Percentiles rank a stretch among this genome's conserved stretches.
Conservation (phyloP, 2,797 vertebrate genomes). For the Notoglanidium macrostoma region DNA sequence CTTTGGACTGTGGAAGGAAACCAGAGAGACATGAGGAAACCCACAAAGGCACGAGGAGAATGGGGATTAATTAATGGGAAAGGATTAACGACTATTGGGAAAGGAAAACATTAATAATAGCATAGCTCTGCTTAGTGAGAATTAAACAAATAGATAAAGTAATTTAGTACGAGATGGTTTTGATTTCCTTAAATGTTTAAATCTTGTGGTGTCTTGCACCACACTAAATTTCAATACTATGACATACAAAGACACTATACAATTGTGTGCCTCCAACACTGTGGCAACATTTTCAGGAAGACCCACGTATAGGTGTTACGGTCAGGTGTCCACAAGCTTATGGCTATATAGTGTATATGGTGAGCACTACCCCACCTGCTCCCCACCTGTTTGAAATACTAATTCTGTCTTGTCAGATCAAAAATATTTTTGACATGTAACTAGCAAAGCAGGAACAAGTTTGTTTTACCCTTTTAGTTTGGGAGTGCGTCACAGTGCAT, state of each 20-base stretch:
- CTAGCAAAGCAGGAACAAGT: neutral
- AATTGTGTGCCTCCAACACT: neutral
- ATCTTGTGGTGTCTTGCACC: too few relatives aligned
- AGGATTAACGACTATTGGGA: too few relatives aligned
- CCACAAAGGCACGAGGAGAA: neutral
- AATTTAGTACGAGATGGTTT: too few relatives aligned
- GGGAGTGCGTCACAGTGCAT: slow-evolving; percentile 14
- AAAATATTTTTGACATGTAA: slow-evolving; percentile 17
- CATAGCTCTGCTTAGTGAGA: neutral
- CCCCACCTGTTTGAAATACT: neutral
- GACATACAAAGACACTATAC: neutral
- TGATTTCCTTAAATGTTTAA: too few relatives aligned
- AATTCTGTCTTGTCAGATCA: slow-evolving; percentile 5
- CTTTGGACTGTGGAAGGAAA: too few relatives aligned
- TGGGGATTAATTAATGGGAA: too few relatives aligned
- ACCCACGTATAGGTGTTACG: neutral
- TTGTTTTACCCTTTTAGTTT: slow-evolving; percentile 26
- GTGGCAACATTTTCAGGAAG: neutral
- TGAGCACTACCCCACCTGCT: neutral
- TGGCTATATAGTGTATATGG: neutral
- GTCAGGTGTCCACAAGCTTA: neutral
- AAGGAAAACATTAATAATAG: neutral
- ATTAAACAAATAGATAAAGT: too few relatives aligned
- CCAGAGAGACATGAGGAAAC: too few relatives aligned
- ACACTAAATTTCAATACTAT: too few relatives aligned